phyloP scores from a whole-genome alignment of 2,888 invertebrate genomes.

The Sinhomidia bicolor region DNA sequence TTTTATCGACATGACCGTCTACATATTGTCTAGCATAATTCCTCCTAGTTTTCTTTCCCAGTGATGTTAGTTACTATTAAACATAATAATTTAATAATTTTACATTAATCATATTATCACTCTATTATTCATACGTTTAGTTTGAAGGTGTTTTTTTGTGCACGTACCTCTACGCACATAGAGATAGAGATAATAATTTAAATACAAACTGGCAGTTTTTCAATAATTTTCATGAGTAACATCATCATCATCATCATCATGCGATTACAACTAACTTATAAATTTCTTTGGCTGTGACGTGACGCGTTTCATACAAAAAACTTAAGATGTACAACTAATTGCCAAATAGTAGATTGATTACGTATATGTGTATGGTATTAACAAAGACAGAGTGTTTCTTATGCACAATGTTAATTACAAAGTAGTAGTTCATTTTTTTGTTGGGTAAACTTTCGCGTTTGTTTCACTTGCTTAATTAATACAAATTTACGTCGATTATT shows the following conservation, averaged over 20 bases:
- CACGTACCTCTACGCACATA: not conserved
- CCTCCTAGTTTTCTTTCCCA: slow-evolving; percentile 10
- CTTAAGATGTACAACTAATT: no score
- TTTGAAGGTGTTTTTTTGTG: no score
- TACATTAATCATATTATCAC: not conserved
- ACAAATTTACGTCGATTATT: no score
- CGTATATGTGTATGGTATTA: no score
- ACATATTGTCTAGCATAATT: slow-evolving; percentile 70
- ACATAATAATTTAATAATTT: not conserved
- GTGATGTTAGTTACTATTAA: slow-evolving; percentile 25
- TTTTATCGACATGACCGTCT: slow-evolving; percentile 62
- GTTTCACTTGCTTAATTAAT: not conserved
- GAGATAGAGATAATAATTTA: not conserved
- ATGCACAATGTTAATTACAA: no score
- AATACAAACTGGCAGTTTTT: slow-evolving; percentile 2
- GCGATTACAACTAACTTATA: no score
- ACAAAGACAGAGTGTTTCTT: no score
- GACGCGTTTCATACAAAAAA: no score
- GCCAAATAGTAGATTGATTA: no score
- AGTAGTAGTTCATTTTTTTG: no score
- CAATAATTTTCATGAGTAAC: not conserved
- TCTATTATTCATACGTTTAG: slow-evolving; percentile 17
- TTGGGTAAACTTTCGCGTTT: not conserved
- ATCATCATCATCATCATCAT: no score
- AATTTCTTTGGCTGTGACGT: no score